phyloP scores from a whole-genome alignment of 1,140 invertebrate species.

The Euglossa dilemma region DNA sequence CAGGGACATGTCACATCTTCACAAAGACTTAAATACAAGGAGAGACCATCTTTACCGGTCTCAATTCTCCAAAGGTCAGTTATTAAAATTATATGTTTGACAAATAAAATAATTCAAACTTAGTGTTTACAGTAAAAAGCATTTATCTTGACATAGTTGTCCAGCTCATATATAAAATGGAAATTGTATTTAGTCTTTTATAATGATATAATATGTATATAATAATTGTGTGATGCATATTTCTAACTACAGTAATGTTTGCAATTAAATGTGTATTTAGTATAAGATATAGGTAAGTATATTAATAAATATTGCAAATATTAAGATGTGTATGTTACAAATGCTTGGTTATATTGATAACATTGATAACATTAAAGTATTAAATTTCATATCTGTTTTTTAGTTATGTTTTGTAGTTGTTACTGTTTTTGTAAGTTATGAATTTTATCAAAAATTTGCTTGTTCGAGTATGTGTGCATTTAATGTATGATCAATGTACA shows the following conservation, averaged over 20 bases:
- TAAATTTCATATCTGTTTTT: constrained; percentile 27
- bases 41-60: constrained; percentile 82
- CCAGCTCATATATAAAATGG: constrained; percentile 23
- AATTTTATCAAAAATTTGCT: constrained; percentile 15
- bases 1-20: constrained; percentile 79
- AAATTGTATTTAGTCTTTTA: constrained; percentile 21
- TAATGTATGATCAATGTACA: constrained; percentile 1
- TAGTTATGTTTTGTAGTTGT: constrained; percentile 12
- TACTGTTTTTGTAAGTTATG: constrained; percentile 7
- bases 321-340: constrained; percentile 9
- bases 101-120: not conserved
- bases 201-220: constrained; percentile 8
- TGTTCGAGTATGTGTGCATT: constrained; percentile 7
- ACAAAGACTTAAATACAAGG: constrained; percentile 83
- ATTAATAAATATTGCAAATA: not conserved
- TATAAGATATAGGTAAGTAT: constrained; percentile 51
- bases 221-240: constrained; percentile 23
- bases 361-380: constrained; percentile 10
- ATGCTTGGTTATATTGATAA: constrained; percentile 22
- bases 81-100: constrained; percentile 25
- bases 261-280: constrained; percentile 28
- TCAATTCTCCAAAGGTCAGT: constrained; percentile 82
- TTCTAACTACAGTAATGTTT: constrained; percentile 35
- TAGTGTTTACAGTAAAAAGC: not conserved
- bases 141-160: constrained; percentile 15